phyloP scores from a whole-genome alignment of 2,888 invertebrate genomes.

The Bibio marci region DNA sequence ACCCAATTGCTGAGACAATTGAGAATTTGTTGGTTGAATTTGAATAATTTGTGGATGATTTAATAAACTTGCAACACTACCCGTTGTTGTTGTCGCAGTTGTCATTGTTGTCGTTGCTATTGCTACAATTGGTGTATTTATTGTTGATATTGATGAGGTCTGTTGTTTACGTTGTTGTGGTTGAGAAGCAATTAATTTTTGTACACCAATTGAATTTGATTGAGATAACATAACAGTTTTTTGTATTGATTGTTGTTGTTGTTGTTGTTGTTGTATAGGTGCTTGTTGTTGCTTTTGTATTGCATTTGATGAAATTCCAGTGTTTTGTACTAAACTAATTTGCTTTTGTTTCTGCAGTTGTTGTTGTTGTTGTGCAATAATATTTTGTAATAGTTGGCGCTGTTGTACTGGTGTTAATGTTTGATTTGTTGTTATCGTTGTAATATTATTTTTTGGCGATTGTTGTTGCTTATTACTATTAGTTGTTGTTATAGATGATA shows the following conservation, averaged over 20 bases:
- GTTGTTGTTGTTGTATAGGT: slow-evolving; percentile 9
- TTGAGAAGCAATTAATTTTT: slow-evolving; percentile 13
- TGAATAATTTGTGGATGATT: slow-evolving; percentile 15
- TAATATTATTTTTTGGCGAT: slow-evolving; percentile 11
- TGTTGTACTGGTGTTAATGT: slow-evolving; percentile 24
- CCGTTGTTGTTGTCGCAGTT: slow-evolving; percentile 1
- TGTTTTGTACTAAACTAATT: neutral
- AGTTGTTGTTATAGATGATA: neutral
- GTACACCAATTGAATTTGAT: slow-evolving; percentile 13
- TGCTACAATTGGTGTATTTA: too few species aligned
- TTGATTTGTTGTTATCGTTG: slow-evolving; percentile 14
- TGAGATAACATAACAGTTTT: slow-evolving; percentile 6
- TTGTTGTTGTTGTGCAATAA: slow-evolving; percentile 16
- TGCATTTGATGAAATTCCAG: neutral
- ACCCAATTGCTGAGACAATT: slow-evolving; percentile 9
- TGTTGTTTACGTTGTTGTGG: too few species aligned
- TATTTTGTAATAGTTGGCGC: slow-evolving; percentile 21
- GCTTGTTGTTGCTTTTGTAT: slow-evolving; percentile 6
- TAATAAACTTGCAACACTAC: slow-evolving; percentile 4
- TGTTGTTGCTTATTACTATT: neutral
- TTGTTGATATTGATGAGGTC: too few species aligned
- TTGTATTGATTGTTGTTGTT: slow-evolving; percentile 16
- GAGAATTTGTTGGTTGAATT: slow-evolving; percentile 12
- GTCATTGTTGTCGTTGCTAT: slow-evolving; percentile 2
- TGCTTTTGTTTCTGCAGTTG: neutral